Evolutionary conservation across 1,140 invertebrate genomes (phyloP).

Genomic region (Batillaria attramentaria): DNA sequence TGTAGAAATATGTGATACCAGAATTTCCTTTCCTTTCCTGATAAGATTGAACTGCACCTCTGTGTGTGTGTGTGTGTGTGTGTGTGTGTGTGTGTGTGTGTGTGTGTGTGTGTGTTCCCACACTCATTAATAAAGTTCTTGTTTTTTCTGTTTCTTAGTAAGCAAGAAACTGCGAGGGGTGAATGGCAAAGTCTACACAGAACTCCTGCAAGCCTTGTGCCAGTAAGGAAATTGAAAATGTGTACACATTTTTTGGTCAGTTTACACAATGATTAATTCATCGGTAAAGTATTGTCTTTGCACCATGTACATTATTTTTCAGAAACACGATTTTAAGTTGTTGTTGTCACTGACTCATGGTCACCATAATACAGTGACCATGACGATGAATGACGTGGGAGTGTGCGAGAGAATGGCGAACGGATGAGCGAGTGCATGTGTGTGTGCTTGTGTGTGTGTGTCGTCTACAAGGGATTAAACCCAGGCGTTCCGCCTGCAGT

Average conservation of each 20-base stretch:
- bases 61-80: background rate
- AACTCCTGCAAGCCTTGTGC: conserved; percentile 44
- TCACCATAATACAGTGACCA: too few species aligned
- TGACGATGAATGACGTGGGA: too few species aligned
- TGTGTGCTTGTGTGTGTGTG: too few species aligned
- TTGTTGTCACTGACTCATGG: too few species aligned
- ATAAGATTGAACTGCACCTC: background rate
- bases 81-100: background rate
- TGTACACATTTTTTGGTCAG: background rate
- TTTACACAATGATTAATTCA: too few species aligned
- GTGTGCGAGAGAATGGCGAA: too few species aligned
- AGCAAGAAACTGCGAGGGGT: conserved; percentile 50
- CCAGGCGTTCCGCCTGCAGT: too few species aligned
- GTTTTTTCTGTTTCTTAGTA: conserved; percentile 36
- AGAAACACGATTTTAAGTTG: background rate
- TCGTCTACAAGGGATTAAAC: too few species aligned
- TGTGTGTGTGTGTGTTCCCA: background rate
- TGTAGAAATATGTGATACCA: background rate
- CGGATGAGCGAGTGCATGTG: too few species aligned
- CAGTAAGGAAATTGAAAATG: conserved; percentile 38
- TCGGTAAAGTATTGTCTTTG: too few species aligned
- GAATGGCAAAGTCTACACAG: conserved; percentile 46
- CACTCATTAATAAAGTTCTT: background rate
- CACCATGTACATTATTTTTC: background rate
- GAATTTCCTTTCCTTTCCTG: background rate